phyloP scores from a whole-genome alignment of 2,113 vertebrate genomes.

The Erythrocebus patas region DNA sequence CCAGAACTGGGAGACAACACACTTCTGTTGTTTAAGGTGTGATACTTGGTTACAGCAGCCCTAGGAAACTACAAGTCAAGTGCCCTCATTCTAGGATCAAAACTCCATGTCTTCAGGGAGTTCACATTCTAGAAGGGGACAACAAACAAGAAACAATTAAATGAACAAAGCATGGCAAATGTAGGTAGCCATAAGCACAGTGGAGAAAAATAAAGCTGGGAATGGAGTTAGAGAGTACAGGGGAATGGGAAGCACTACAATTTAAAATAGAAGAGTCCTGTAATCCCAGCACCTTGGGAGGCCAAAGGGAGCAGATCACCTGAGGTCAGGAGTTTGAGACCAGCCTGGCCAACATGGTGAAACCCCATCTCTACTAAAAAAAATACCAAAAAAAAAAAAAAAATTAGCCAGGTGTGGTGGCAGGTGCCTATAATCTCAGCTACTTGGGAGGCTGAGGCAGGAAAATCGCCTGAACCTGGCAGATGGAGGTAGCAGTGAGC shows the following conservation, averaged over 20 bases:
- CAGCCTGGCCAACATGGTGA: no score
- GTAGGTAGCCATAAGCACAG: background rate
- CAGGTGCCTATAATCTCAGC: no score
- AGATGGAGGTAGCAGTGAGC: no score
- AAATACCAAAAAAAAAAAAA: no score
- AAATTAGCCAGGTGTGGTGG: no score
- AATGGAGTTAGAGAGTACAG: background rate
- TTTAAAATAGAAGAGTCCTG: background rate
- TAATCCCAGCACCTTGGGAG: no score
- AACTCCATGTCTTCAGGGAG: background rate
- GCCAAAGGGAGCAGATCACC: no score
- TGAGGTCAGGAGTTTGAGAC: no score
- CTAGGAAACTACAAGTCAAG: background rate
- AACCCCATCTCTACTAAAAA: no score
- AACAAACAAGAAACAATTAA: background rate
- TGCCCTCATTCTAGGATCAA: background rate
- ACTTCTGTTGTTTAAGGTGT: background rate
- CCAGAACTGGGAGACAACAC: background rate
- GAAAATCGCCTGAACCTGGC: no score
- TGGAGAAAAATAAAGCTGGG: background rate
- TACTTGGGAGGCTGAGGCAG: no score
- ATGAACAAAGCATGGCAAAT: background rate
- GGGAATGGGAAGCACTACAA: background rate
- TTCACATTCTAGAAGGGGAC: background rate
- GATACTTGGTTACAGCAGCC: background rate